Conservation (phyloP, 2,113 vertebrate species). For the Ptilorrhoa leucosticta region DNA sequence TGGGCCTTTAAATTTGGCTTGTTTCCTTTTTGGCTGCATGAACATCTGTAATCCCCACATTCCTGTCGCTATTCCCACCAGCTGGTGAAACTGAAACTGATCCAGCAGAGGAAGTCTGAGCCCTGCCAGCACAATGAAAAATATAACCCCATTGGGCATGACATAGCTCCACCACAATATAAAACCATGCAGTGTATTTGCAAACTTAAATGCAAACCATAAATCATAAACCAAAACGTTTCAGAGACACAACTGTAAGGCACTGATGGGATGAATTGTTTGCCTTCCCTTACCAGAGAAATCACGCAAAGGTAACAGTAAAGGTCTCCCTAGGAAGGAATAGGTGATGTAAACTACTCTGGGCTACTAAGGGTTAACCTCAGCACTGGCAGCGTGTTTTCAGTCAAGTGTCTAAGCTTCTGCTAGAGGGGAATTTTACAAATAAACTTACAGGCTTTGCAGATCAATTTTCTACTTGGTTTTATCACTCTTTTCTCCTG, state of each 20-base stretch:
- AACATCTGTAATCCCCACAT: constrained; percentile 35
- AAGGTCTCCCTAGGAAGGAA: background rate
- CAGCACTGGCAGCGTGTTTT: constrained; percentile 7
- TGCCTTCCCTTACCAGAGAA: background rate
- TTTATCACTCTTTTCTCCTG: constrained; percentile 45
- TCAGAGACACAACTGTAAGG: background rate
- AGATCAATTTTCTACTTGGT: constrained; percentile 67
- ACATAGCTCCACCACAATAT: background rate
- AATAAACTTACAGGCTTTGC: constrained; percentile 65
- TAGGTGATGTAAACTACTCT: background rate
- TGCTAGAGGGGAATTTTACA: constrained; percentile 61
- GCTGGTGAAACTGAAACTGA: background rate
- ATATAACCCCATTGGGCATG: background rate
- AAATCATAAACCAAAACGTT: background rate
- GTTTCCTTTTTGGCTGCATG: background rate
- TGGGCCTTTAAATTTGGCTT: background rate
- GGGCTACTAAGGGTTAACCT: constrained; percentile 41
- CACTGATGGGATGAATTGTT: background rate
- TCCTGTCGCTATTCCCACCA: constrained; percentile 11
- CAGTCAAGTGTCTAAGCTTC: constrained; percentile 41
- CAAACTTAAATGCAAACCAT: background rate
- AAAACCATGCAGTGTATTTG: background rate
- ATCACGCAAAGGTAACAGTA: background rate
- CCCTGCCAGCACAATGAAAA: background rate
- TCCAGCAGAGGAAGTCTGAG: background rate